phyloP scores from a whole-genome alignment of 2,888 invertebrate genomes.

The Spialia ferax region DNA sequence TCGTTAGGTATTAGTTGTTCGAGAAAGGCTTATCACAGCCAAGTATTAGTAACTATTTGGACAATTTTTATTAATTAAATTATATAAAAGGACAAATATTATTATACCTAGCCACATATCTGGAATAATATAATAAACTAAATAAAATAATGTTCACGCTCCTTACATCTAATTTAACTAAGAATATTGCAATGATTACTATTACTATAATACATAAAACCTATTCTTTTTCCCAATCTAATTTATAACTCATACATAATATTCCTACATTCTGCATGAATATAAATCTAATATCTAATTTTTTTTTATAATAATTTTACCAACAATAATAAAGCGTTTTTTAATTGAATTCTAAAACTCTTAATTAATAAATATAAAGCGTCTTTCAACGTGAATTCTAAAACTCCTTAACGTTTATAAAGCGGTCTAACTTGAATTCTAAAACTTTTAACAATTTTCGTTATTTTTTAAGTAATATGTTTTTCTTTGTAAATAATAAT shows the following conservation, averaged over 20 bases:
- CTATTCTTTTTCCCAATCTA: too few relatives aligned
- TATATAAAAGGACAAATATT: too few relatives aligned
- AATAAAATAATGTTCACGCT: too few relatives aligned
- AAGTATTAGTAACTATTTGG: neutral
- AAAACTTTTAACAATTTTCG: neutral
- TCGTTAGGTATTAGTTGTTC: neutral
- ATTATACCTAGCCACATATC: neutral
- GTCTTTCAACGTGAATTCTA: slow-evolving; percentile 18
- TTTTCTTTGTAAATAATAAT: neutral
- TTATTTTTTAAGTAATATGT: neutral
- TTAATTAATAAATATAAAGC: slow-evolving; percentile 13
- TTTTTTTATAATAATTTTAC: neutral
- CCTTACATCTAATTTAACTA: neutral
- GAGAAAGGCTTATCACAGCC: neutral
- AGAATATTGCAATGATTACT: neutral
- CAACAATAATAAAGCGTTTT: neutral
- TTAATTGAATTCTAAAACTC: slow-evolving; percentile 24
- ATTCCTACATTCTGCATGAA: neutral
- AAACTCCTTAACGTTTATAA: neutral
- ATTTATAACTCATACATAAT: too few relatives aligned
- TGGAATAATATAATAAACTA: too few relatives aligned
- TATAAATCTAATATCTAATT: too few relatives aligned
- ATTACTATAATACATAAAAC: neutral
- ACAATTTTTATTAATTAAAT: neutral
- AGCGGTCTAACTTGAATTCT: neutral